A percentile compares a stretch with the other conserved stretches of the same genome.
Conservation (phyloP, 2,113 vertebrate genomes). For the Crotalus horridus region DNA sequence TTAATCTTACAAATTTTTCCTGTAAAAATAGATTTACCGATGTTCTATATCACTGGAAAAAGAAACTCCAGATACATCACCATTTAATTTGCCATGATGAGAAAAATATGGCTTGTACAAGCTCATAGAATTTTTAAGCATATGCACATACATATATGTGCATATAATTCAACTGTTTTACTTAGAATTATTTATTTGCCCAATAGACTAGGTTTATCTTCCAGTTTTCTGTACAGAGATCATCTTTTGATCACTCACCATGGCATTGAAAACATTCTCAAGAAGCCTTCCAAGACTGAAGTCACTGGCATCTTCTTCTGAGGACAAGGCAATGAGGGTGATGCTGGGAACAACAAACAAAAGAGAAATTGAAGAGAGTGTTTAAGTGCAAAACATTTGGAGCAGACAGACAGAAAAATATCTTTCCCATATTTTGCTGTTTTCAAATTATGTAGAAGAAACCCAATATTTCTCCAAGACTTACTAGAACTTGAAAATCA, state of each 20-base stretch:
- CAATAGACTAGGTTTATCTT: background rate
- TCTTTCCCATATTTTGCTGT: no score
- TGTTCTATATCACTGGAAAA: background rate
- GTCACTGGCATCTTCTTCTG: constrained; percentile 66
- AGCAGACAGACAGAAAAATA: background rate
- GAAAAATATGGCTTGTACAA: background rate
- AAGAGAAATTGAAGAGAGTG: background rate
- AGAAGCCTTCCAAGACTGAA: constrained; percentile 76
- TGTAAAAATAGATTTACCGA: background rate
- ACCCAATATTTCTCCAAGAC: background rate
- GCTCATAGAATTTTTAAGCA: background rate
- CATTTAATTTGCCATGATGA: background rate
- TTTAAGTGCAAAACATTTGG: background rate
- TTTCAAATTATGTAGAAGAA: background rate
- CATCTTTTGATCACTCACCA: constrained; percentile 68
- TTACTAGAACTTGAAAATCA: background rate
- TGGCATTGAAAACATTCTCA: constrained; percentile 84
- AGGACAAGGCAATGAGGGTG: constrained; percentile 83
- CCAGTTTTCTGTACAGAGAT: background rate
- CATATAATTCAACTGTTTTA: background rate
- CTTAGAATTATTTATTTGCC: background rate
- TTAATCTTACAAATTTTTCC: background rate
- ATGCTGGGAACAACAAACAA: constrained; percentile 66
- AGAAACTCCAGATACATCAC: background rate
- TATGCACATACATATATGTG: background rate